phyloP scores from a whole-genome alignment of 2,797 vertebrate genomes.

The Cirrhinus mrigala region DNA sequence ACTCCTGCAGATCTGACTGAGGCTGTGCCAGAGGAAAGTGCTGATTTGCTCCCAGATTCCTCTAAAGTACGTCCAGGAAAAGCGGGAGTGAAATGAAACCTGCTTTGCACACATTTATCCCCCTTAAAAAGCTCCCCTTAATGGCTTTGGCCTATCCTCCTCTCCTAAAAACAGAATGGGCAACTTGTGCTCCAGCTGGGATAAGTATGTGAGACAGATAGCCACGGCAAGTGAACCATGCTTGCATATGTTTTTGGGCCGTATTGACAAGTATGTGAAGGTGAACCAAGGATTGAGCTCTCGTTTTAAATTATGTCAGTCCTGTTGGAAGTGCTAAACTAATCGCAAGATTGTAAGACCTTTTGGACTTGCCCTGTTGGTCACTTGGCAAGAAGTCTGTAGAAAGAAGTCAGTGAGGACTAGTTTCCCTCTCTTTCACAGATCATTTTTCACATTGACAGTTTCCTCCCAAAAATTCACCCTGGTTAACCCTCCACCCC shows the following conservation, averaged over 20 bases:
- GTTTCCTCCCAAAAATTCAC: conserved; percentile 4
- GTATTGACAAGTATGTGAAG: not conserved
- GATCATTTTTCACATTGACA: not conserved
- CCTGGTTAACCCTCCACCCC: conserved; percentile 26
- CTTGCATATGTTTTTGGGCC: not conserved
- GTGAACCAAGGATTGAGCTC: not conserved
- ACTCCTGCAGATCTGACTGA: conserved; percentile 40
- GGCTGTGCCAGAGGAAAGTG: conserved; percentile 45
- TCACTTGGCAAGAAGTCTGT: not conserved
- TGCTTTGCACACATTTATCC: conserved; percentile 31
- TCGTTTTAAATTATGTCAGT: not conserved
- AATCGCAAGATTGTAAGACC: not conserved
- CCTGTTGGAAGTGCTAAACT: not conserved
- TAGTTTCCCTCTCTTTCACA: not conserved
- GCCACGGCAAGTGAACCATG: not conserved
- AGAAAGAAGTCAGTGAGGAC: not conserved
- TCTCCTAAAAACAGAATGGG: conserved; percentile 28
- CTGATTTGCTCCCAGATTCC: conserved; percentile 45
- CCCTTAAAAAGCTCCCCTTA: conserved; percentile 5
- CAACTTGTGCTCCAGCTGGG: conserved; percentile 11
- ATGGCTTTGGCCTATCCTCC: conserved; percentile 7
- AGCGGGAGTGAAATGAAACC: conserved; percentile 32
- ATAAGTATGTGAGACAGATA: not conserved
- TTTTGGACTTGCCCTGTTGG: not conserved
- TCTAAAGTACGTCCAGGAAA: conserved; percentile 44